These are phyloP conservation scores for Actenoides hombroni DNA, from an alignment of 2,113 vertebrate species.

Conservation along the genomic window DNA sequence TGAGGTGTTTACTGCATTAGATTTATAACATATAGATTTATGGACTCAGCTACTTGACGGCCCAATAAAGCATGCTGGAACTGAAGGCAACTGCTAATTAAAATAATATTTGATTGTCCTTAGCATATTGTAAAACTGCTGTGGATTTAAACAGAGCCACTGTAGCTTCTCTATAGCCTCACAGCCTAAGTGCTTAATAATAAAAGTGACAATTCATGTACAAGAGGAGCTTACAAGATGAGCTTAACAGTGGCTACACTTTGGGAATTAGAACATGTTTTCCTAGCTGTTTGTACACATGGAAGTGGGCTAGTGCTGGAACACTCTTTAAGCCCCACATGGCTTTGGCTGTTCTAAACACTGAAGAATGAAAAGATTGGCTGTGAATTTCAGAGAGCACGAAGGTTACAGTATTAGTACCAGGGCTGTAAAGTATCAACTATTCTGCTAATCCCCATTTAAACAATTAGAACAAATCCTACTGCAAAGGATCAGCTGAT, in stretches of 20 bases:
- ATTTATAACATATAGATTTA: slow-evolving; percentile 46
- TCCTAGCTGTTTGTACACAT: neutral
- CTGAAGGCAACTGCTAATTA: slow-evolving; percentile 34
- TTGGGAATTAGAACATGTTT: neutral
- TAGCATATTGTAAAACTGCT: neutral
- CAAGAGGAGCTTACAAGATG: neutral
- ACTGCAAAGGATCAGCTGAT: slow-evolving; percentile 21
- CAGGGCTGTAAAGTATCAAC: slow-evolving; percentile 1
- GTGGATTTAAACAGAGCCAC: neutral
- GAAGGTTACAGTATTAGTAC: slow-evolving; percentile 17
- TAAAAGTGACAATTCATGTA: neutral
- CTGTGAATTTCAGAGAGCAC: neutral
- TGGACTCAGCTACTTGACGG: slow-evolving; percentile 7
- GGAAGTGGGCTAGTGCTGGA: neutral
- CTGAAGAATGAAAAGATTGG: slow-evolving; percentile 9
- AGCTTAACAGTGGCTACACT: neutral
- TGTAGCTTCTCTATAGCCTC: neutral
- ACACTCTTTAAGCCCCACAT: neutral
- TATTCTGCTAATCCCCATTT: slow-evolving; percentile 41
- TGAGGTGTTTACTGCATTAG: slow-evolving; percentile 59
- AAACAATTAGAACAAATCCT: slow-evolving; percentile 53
- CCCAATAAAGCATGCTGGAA: neutral
- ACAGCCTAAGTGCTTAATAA: neutral
- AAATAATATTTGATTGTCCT: slow-evolving; percentile 8
- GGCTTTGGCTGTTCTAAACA: slow-evolving; percentile 3